phyloP scores from a whole-genome alignment of 2,113 vertebrate genomes.

The Hypocryptadius cinnamomeus region DNA sequence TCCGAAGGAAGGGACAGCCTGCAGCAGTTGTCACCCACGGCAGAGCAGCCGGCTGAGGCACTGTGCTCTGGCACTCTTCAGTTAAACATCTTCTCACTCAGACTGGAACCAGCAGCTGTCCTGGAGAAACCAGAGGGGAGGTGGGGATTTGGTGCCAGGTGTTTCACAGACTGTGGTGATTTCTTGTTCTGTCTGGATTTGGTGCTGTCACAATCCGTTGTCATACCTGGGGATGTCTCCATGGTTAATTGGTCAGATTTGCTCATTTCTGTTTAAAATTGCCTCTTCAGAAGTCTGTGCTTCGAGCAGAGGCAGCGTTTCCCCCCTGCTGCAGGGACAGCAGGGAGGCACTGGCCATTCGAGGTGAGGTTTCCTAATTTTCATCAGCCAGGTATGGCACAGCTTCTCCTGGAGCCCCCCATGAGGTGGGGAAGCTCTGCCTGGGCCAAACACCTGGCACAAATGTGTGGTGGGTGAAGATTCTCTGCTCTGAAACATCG shows the following conservation, averaged over 20 bases:
- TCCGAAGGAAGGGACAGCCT: background rate
- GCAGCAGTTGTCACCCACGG: background rate
- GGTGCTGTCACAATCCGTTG: background rate
- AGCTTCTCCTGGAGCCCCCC: background rate
- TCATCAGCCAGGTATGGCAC: rapidly evolving
- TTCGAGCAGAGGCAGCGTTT: background rate
- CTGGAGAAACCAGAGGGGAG: background rate
- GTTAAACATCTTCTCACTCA: background rate
- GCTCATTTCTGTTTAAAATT: background rate
- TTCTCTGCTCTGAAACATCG: background rate
- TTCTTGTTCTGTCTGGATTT: background rate
- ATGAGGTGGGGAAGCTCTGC: background rate
- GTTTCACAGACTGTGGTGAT: background rate
- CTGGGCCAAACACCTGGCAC: background rate
- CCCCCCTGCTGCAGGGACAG: background rate
- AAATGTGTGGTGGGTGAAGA: background rate
- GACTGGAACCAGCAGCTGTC: background rate
- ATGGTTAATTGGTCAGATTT: background rate
- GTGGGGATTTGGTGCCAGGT: background rate
- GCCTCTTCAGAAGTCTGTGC: background rate
- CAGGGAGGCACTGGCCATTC: background rate
- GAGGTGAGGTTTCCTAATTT: background rate
- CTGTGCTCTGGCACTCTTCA: background rate
- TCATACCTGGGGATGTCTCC: rapidly evolving
- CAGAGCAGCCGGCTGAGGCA: background rate